These are phyloP conservation scores for Tridacna crocea DNA, from an alignment of 2,888 invertebrate genomes.

Conservation along the genomic window DNA sequence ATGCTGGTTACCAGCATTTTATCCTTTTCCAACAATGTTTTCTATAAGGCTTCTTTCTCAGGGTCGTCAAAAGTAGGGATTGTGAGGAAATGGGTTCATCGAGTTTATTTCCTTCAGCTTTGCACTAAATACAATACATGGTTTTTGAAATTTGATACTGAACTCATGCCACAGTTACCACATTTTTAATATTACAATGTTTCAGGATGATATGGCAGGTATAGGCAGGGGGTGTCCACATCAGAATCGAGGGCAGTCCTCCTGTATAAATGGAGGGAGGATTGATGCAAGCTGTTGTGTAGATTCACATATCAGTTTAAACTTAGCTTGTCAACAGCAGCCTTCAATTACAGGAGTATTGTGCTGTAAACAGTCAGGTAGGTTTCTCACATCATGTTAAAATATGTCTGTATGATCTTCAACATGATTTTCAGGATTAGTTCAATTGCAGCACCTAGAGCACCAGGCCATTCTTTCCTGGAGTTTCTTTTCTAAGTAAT, in stretches of 20 bases:
- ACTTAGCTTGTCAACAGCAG: slow-evolving; percentile 78
- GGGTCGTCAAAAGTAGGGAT: too few species aligned
- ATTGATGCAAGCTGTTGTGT: slow-evolving; percentile 82
- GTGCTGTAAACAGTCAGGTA: slow-evolving; percentile 80
- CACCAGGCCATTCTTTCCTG: too few species aligned
- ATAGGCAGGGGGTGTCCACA: slow-evolving; percentile 80
- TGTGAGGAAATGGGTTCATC: too few species aligned
- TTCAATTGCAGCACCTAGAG: neutral
- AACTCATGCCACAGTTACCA: too few species aligned
- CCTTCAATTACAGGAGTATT: slow-evolving; percentile 74
- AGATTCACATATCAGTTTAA: slow-evolving; percentile 76
- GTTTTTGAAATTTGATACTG: too few species aligned
- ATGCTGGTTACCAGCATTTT: too few species aligned
- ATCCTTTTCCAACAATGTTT: too few species aligned
- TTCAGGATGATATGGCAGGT: slow-evolving; percentile 82
- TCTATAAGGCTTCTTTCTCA: too few species aligned
- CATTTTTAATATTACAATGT: slow-evolving; percentile 12
- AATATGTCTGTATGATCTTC: neutral
- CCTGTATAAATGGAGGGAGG: slow-evolving; percentile 81
- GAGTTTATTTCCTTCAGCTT: too few species aligned
- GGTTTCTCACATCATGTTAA: neutral
- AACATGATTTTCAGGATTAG: neutral
- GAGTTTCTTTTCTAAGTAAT: too few species aligned
- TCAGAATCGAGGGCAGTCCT: slow-evolving; percentile 77
- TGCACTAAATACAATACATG: too few species aligned